A percentile compares a stretch with the other conserved stretches of the same genome.
These are phyloP conservation scores for Unio pictorum DNA, from an alignment of 2,888 invertebrate species.

Conservation along the genomic window DNA sequence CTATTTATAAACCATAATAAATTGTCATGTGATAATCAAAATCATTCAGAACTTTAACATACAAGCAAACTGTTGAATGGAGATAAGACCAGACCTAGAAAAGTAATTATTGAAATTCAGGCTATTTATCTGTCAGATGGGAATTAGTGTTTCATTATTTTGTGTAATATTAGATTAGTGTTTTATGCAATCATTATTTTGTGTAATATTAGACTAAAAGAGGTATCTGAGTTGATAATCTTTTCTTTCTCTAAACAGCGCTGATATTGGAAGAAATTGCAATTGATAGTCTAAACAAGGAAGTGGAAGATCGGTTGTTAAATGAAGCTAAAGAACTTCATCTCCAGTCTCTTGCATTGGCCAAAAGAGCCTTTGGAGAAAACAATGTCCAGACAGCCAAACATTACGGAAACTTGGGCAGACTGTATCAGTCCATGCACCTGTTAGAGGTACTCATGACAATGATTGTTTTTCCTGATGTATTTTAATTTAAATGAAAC, in stretches of 20 bases:
- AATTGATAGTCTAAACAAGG: slow-evolving; percentile 79
- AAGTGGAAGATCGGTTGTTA: slow-evolving; percentile 77
- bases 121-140: too few relatives aligned
- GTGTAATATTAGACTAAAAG: too few relatives aligned
- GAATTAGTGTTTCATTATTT: too few relatives aligned
- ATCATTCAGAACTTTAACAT: too few relatives aligned
- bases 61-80: too few relatives aligned
- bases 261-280: slow-evolving; percentile 94
- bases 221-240: too few relatives aligned
- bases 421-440: slow-evolving; percentile 94
- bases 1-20: neutral
- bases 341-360: slow-evolving; percentile 84
- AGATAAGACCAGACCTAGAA: too few relatives aligned
- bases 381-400: slow-evolving; percentile 95
- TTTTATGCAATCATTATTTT: too few relatives aligned
- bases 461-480: neutral
- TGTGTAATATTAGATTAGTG: too few relatives aligned
- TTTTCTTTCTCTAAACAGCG: slow-evolving; percentile 73
- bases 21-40: too few relatives aligned
- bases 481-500: neutral
- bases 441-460: slow-evolving; percentile 79
- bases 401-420: slow-evolving; percentile 94
- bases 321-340: slow-evolving; percentile 88
- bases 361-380: slow-evolving; percentile 89
- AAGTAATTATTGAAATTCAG: too few relatives aligned